A percentile compares a stretch with the other conserved stretches of the same genome.
These are phyloP conservation scores for Agrilus planipennis DNA, from an alignment of 1,140 invertebrate species.

Conservation along the genomic window DNA sequence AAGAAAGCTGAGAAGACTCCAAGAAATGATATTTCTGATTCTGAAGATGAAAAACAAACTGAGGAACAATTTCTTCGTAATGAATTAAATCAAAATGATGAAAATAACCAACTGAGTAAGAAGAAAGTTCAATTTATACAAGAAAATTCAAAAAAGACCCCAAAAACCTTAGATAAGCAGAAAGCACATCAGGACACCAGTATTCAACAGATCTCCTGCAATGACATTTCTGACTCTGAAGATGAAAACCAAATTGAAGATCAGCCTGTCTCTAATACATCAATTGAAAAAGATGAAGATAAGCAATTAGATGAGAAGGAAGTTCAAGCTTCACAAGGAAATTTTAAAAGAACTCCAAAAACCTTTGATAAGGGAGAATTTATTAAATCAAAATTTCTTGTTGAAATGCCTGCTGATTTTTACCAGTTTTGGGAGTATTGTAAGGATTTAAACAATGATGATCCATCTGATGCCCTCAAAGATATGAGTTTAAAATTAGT, in stretches of 20 bases:
- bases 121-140: neutral
- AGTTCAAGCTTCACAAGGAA: neutral
- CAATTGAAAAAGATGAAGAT: neutral
- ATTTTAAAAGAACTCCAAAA: neutral
- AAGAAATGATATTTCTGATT: constrained; percentile 4
- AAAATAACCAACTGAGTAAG: neutral
- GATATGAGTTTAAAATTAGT: constrained; percentile 60
- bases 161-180: neutral
- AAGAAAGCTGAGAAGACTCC: neutral
- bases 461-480: constrained; percentile 48
- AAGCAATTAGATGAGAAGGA: neutral
- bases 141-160: neutral
- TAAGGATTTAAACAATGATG: constrained; percentile 44
- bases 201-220: neutral
- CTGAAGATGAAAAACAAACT: constrained; percentile 4
- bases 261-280: neutral
- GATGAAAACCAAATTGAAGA: neutral
- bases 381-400: constrained; percentile 64
- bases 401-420: constrained; percentile 83
- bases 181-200: too few species aligned
- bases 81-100: constrained; percentile 5
- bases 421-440: constrained; percentile 76
- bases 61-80: neutral
- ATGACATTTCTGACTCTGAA: neutral
- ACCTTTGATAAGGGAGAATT: constrained; percentile 33